phyloP scores from a whole-genome alignment of 2,888 invertebrate species.

The Hecatera dysodea region DNA sequence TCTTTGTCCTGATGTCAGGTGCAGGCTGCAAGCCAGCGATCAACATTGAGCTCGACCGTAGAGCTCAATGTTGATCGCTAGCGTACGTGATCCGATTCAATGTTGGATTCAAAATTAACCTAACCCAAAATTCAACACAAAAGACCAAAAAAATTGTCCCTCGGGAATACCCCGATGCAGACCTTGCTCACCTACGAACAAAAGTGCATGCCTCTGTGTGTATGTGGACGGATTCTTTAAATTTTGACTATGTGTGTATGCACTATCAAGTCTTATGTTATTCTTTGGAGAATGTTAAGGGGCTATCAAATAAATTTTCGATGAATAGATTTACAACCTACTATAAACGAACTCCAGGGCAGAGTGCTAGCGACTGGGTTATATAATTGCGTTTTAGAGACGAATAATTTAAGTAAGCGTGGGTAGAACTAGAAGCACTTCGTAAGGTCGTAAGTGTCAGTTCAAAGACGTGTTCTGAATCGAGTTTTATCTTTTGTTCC shows the following conservation, averaged over 20 bases:
- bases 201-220: slow-evolving; percentile 28
- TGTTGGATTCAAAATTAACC: slow-evolving; percentile 48
- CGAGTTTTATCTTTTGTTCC: slow-evolving; percentile 65
- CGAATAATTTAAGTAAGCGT: slow-evolving; percentile 50
- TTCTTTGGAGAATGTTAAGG: slow-evolving; percentile 39
- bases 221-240: slow-evolving; percentile 27
- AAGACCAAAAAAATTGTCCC: slow-evolving; percentile 73
- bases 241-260: slow-evolving; percentile 60
- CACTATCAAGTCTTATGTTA: slow-evolving; percentile 46
- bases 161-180: slow-evolving; percentile 77
- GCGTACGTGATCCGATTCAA: slow-evolving; percentile 72
- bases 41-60: too few relatives aligned
- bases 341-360: slow-evolving; percentile 74
- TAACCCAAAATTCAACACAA: slow-evolving; percentile 70
- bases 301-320: slow-evolving; percentile 70
- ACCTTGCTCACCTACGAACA: slow-evolving; percentile 59
- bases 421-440: slow-evolving; percentile 42
- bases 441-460: slow-evolving; percentile 38
- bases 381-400: slow-evolving; percentile 63
- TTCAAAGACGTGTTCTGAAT: slow-evolving; percentile 28
- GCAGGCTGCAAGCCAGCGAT: too few relatives aligned
- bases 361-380: slow-evolving; percentile 68
- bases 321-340: slow-evolving; percentile 76
- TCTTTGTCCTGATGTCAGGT: slow-evolving; percentile 72
- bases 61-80: slow-evolving; percentile 31